Evolutionary conservation across 1,140 invertebrate species (phyloP).

Genomic region (Diorhabda carinulata): DNA sequence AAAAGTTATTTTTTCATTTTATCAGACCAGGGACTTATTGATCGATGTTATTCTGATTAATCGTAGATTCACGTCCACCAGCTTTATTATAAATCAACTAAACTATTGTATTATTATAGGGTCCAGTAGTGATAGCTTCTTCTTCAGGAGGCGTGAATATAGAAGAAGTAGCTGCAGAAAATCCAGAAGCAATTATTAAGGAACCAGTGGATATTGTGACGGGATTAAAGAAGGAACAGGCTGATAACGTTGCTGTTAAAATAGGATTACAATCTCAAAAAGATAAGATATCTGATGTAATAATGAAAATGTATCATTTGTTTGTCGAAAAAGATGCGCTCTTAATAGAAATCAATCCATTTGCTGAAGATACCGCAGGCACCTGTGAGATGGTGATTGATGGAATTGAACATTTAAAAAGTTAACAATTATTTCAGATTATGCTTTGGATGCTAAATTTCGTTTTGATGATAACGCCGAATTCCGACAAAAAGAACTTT

Average conservation of each 20-base stretch:
- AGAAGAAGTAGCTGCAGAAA: conserved; percentile 91
- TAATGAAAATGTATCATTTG: conserved; percentile 83
- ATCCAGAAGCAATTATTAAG: conserved; percentile 87
- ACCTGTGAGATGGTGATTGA: conserved; percentile 61
- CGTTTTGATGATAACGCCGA: conserved; percentile 94
- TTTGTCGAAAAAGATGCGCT: conserved; percentile 90
- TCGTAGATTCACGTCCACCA: too few species aligned
- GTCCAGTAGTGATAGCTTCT: conserved; percentile 92
- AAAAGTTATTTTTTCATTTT: too few species aligned
- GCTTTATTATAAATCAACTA: neutral
- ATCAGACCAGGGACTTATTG: too few species aligned
- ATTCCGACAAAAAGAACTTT: conserved; percentile 89
- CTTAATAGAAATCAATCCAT: conserved; percentile 93
- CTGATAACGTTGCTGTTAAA: conserved; percentile 67
- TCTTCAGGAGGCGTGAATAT: conserved; percentile 96
- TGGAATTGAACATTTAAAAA: neutral
- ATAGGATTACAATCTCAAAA: conserved; percentile 74
- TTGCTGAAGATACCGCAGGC: conserved; percentile 86
- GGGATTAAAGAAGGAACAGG: conserved; percentile 76
- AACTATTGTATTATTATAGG: conserved; percentile 54
- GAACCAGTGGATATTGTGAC: conserved; percentile 83
- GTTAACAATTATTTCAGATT: conserved; percentile 60
- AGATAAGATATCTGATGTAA: conserved; percentile 73
- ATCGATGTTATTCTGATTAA: too few species aligned
- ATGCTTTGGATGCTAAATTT: conserved; percentile 91